phyloP scores from a whole-genome alignment of 2,888 invertebrate genomes.

The Plebejus argus region DNA sequence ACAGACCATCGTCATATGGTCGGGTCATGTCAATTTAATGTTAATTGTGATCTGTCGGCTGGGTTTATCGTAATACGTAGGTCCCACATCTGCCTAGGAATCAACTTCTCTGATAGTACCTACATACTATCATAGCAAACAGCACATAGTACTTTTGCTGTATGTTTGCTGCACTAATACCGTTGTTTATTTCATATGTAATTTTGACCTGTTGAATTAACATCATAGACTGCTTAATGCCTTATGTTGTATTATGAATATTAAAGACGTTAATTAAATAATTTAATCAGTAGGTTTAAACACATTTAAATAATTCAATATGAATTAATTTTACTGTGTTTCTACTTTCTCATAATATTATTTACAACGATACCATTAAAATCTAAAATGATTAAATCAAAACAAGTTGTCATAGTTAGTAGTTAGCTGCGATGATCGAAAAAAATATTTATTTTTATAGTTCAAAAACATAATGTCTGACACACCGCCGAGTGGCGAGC shows the following conservation, averaged over 20 bases:
- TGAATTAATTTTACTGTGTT: not conserved
- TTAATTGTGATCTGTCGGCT: too few species aligned
- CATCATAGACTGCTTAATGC: too few species aligned
- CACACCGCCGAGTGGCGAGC: constrained; percentile 26
- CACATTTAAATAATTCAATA: not conserved
- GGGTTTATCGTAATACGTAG: too few species aligned
- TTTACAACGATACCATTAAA: not conserved
- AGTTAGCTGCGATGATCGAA: constrained; percentile 23
- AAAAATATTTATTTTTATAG: constrained; percentile 12
- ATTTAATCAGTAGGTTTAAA: not conserved
- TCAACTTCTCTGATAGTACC: too few species aligned
- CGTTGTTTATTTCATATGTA: too few species aligned
- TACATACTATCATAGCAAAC: too few species aligned
- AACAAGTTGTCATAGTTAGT: constrained; percentile 35
- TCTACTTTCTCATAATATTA: not conserved
- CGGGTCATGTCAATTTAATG: too few species aligned
- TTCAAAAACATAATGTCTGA: constrained; percentile 28
- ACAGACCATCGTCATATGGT: too few species aligned
- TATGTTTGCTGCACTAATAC: too few species aligned
- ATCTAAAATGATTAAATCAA: constrained; percentile 35
- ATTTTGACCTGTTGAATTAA: too few species aligned
- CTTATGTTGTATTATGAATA: not conserved
- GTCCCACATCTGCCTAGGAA: too few species aligned
- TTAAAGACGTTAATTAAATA: not conserved
- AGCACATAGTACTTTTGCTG: too few species aligned